Base-by-base conservation (phyloP, 2,113 vertebrate genomes). In the Pedetes capensis region DNA sequence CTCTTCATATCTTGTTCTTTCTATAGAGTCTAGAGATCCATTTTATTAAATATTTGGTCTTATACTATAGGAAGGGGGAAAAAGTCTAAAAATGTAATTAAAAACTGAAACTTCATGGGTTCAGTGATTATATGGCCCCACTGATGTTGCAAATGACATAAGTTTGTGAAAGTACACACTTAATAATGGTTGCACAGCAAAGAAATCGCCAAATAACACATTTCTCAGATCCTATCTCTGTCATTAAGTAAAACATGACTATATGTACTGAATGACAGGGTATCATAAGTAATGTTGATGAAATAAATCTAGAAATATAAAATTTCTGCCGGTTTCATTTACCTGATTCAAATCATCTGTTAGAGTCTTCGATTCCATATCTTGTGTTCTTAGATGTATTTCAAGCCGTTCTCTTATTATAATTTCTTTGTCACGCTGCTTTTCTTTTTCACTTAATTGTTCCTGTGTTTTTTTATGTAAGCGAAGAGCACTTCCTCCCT, bases 301-400 rank as follows among this genome's bases (percentile, higher is more conserved):
- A 44, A 8, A 89, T 72, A 75, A 49, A 29, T 1, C 18, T 32
- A 80, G 37, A 37, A 86, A 84, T 82, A 57, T 64, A 34, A 72
- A 57, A 96, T 55, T 34, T 66, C n/a, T 78, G 78, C 32, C 29
- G 32, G 61, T 49, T 47, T 59, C 57, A 42, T 29, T 89, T 91
- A 99, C 99, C 99, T 99, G 98, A 96, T 99, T 99, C 95, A 99
- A 98, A 88, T 98, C 98, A 95, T 97, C 99, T 95, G 97, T 97
- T 44, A 99, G 61, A 20, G 98, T 98, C 93, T 98, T 98, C 97
- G 99, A 98, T 95, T 99, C 99, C 89, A 98, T 97, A 97, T 99
- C 98, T 92, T 98, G 95, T 96, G 98, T 99, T 79, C 98, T 97
- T 64, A 99, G 97, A 3, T 94, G 97, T 17, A 99, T 97, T 95